Base-by-base conservation (phyloP, 2,888 invertebrate genomes). In the Dolichopus griseipennis region DNA sequence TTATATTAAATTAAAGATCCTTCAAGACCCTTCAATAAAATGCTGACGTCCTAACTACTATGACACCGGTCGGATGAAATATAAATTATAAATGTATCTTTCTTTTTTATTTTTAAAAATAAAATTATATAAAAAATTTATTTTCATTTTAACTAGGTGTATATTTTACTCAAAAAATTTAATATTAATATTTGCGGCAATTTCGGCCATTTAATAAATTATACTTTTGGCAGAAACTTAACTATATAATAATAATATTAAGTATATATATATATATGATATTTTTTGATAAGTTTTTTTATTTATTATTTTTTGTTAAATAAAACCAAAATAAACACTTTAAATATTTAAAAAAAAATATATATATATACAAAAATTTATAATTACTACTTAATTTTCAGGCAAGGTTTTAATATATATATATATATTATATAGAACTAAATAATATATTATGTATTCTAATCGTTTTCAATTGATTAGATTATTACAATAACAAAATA, bases 401-500 rank as follows among this genome's bases (percentile, higher is more conserved):
- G 15, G 6, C 18, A 52, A 52, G 52, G 52, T 18, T 1, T 52
- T 52, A 52, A 52, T 27, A 52, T 52, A 52, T 52, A 6, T 2
- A 52, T 12, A 15, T 52, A 52, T 12, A 52, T n/a, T n/a, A n/a
- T n/a, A n/a, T n/a, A n/a, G n/a, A n/a, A n/a, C n/a, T n/a, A n/a
- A n/a, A n/a, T n/a, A n/a, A n/a, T n/a, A n/a, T n/a, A n/a, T n/a
- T n/a, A n/a, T 52, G 18, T 52, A 18, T 18, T 52, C 2, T 52
- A 52, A 52, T 52, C 52, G 52, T 52, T 52, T 52, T 52, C n/a
- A 18, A 18, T 52, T n/a, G 52, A 52, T 52, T 52, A 52, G 52
- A 52, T 52, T 52, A 52, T 52, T 52, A 52, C 52, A 52, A 52
- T 52, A 52, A 52, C 52, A 52, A 52, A 52, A 52, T 52, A 52